phyloP scores from a whole-genome alignment of 2,113 vertebrate genomes.

The Albula goreensis region DNA sequence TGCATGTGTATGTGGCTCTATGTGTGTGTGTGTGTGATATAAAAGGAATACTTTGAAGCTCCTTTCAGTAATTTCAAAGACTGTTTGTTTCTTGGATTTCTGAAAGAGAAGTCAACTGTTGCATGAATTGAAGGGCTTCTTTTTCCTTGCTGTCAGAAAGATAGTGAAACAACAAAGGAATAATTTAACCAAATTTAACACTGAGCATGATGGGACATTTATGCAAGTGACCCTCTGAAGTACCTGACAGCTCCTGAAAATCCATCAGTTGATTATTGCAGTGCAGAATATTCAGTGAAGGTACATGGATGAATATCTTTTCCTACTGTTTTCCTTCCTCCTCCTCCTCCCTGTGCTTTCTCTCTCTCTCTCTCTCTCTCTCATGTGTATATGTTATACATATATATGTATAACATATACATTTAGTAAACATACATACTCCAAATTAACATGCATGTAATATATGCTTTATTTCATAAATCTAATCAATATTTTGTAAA shows the following conservation, averaged over 20 bases:
- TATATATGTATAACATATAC: too few relatives aligned
- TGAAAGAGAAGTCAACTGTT: neutral
- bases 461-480: too few relatives aligned
- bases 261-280: neutral
- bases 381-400: neutral
- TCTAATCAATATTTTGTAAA: too few relatives aligned
- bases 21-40: neutral
- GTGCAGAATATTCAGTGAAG: neutral
- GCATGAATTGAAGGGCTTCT: neutral
- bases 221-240: neutral
- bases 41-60: neutral
- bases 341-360: neutral
- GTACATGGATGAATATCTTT: neutral
- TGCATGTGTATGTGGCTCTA: neutral
- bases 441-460: too few relatives aligned
- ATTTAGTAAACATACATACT: too few relatives aligned
- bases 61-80: neutral
- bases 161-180: neutral
- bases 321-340: neutral
- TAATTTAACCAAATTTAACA: neutral
- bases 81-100: neutral
- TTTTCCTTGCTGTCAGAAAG: neutral
- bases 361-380: neutral
- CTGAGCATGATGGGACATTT: neutral
- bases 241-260: neutral